Base-by-base conservation (phyloP, 2,888 invertebrate genomes). In the Dioctria rufipes region DNA sequence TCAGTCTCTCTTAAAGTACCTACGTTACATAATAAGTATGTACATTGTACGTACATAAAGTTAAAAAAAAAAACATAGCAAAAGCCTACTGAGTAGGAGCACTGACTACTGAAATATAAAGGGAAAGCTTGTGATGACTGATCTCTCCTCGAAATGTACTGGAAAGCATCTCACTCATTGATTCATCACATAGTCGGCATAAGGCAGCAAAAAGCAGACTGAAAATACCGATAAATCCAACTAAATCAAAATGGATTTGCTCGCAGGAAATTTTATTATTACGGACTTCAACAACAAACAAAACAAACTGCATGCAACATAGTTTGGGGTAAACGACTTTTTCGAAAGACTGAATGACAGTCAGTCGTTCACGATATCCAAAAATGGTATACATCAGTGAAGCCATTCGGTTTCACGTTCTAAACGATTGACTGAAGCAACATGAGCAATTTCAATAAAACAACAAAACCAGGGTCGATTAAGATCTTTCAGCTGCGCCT, bases 401-500 rank as follows among this genome's bases (percentile, higher is more conserved):
- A 73, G 51, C 73, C 73, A 37, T 73, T 73, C 58, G 60, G 42
- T 61, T 73, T 40, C 73, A 60, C 51, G 37, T 60, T 73, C 40
- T 51, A 40, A 58, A 39, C 73, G 58, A 73, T 58, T 60, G 40
- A 73, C 60, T 73, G 40, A 43, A 39, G 39, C 69, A 69, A 13
- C 60, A 73, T 73, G 40, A 51, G 11, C 60, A 54, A 58, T n/a
- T 73, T 40, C 58, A 80, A 73, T 61, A 75, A 75, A 73, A 80
- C 80, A 73, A 65, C 39, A 78, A 65, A 60, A 65, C 66, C 73
- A 73, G 66, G 73, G 80, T 77, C 80, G 75, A 75, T 80, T 80
- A 75, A 80, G 80, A 80, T 80, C 80, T 77, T 67, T 77, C 75
- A 71, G 65, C 71, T 80, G 78, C 54, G 58, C 73, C 54, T n/a